Percentiles rank a stretch among this genome's conserved stretches.
phyloP scores from a whole-genome alignment of 2,888 invertebrate species.

The Cryptocheilus praepositus region DNA sequence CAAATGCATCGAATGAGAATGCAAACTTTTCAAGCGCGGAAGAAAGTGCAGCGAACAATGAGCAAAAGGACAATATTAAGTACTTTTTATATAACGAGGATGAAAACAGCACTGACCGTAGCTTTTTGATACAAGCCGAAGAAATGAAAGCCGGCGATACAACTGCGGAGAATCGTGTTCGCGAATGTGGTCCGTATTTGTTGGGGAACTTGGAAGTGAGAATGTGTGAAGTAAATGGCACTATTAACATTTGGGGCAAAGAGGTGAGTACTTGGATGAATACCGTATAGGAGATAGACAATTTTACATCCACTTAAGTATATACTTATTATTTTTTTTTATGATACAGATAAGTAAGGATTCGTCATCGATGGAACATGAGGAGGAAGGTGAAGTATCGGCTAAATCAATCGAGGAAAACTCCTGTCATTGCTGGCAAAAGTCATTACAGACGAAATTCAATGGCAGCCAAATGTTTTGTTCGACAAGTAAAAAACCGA shows the following conservation, averaged over 20 bases:
- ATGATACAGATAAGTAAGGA: slow-evolving; percentile 37
- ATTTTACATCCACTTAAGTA: not conserved
- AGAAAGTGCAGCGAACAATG: slow-evolving; percentile 24
- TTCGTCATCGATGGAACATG: slow-evolving; percentile 30
- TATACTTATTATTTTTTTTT: not conserved
- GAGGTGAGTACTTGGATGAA: slow-evolving; percentile 51
- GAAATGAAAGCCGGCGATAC: slow-evolving; percentile 34
- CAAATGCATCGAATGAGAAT: slow-evolving; percentile 10
- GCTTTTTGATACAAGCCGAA: slow-evolving; percentile 68
- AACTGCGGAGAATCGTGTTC: slow-evolving; percentile 48
- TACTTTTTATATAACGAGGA: slow-evolving; percentile 68
- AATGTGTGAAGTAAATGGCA: slow-evolving; percentile 71
- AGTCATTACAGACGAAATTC: slow-evolving; percentile 47
- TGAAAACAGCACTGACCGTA: slow-evolving; percentile 62
- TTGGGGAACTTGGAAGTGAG: slow-evolving; percentile 70
- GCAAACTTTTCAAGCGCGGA: slow-evolving; percentile 10
- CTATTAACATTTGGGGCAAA: slow-evolving; percentile 72
- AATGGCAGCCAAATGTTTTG: slow-evolving; percentile 45
- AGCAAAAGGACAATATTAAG: slow-evolving; percentile 63
- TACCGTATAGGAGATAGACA: no score
- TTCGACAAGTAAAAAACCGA: slow-evolving; percentile 60
- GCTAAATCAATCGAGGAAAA: slow-evolving; percentile 28
- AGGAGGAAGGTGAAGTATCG: slow-evolving; percentile 44
- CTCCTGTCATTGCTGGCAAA: slow-evolving; percentile 34
- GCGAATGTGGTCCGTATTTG: slow-evolving; percentile 71